phyloP scores from a whole-genome alignment of 2,888 invertebrate species.

The Sinotaia quadrata region DNA sequence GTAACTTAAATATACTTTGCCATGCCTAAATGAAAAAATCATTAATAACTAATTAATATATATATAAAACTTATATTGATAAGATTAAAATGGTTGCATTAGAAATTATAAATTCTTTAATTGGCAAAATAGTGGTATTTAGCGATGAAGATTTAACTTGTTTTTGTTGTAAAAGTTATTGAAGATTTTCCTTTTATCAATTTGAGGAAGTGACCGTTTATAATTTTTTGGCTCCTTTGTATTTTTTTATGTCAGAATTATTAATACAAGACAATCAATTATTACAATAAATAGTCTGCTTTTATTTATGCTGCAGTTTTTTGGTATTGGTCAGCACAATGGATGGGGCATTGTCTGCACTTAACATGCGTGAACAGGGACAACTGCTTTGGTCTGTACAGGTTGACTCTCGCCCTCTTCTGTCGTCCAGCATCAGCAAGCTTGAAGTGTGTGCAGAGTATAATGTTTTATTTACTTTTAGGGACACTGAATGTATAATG shows the following conservation, averaged over 20 bases:
- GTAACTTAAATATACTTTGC: too few relatives aligned
- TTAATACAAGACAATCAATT: too few relatives aligned
- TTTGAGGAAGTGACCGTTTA: too few relatives aligned
- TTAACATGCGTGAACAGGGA: conserved; percentile 79
- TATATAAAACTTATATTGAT: too few relatives aligned
- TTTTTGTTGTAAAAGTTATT: not conserved
- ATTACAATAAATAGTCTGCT: not conserved
- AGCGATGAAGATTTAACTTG: too few relatives aligned
- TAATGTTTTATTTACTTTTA: not conserved
- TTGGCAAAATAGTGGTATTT: too few relatives aligned
- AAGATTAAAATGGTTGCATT: too few relatives aligned
- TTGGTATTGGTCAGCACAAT: conserved; percentile 89
- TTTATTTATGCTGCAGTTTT: conserved; percentile 46
- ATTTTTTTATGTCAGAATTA: not conserved
- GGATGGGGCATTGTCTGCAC: conserved; percentile 88
- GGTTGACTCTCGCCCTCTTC: conserved; percentile 83
- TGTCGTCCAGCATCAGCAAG: conserved; percentile 91
- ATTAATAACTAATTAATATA: too few relatives aligned
- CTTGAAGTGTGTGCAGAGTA: conserved; percentile 79
- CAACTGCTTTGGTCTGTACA: conserved; percentile 84
- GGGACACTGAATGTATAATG: not conserved
- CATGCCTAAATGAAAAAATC: too few relatives aligned
- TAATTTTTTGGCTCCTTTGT: not conserved
- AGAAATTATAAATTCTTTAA: too few relatives aligned
- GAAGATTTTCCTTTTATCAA: not conserved